Percentiles rank a stretch among this genome's conserved stretches.
Evolutionary conservation across 2,888 invertebrate genomes (phyloP).

Genomic region (Archips xylosteana): DNA sequence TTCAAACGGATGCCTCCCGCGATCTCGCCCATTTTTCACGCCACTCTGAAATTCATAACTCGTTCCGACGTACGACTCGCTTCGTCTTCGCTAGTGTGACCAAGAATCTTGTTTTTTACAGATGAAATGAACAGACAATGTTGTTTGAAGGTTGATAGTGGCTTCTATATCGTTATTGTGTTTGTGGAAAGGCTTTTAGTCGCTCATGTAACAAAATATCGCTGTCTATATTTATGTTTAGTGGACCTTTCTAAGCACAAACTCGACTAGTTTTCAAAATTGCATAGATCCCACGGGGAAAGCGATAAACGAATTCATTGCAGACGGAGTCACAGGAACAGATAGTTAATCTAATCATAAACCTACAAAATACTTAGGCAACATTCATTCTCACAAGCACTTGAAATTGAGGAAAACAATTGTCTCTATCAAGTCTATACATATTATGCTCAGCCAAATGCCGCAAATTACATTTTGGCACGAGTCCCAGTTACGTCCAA

Average conservation of each 20-base stretch:
- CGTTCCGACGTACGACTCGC: constrained; percentile 59
- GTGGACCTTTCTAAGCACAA: no score
- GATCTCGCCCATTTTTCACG: constrained; percentile 67
- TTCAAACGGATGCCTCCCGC: constrained; percentile 58
- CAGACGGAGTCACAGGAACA: no score
- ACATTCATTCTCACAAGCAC: background rate
- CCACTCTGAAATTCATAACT: constrained; percentile 73
- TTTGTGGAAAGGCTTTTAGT: no score
- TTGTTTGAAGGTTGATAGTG: background rate
- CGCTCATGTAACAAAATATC: no score
- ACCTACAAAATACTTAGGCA: background rate
- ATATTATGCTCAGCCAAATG: constrained; percentile 18
- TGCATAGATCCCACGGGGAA: no score
- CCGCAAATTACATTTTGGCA: constrained; percentile 39
- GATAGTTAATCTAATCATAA: background rate
- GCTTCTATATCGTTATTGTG: no score
- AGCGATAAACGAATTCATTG: no score
- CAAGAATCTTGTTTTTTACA: background rate
- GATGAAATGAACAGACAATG: background rate
- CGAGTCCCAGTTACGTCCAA: constrained; percentile 22
- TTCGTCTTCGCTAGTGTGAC: constrained; percentile 30
- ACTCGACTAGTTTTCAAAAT: no score
- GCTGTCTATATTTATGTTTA: no score
- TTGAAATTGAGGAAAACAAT: constrained; percentile 33
- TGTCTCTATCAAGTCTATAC: constrained; percentile 27